Evolutionary conservation across 1,140 invertebrate genomes (phyloP), one percentile per base, ranked within the genome.

Genomic region (Lasaia peninsularis): DNA sequence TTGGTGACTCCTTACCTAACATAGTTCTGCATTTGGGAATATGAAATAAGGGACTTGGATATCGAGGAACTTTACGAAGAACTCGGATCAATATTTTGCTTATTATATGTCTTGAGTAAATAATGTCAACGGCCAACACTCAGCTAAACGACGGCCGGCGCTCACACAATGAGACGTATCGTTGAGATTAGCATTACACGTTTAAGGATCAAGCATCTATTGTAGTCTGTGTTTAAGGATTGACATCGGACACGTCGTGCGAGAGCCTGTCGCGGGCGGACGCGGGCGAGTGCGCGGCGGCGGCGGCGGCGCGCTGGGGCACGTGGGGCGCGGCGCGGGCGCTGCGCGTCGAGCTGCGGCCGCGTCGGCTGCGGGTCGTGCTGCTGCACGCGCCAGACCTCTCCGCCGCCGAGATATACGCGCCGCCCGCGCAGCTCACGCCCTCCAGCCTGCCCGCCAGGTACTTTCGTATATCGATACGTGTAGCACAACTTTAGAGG

Each of bases 261-360:
- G 89, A 80, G 20, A 80, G 71, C 34, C 60, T 85, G 2, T 71
- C 77, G 2, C 77, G 75, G 1, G 75, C 74, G 7, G 84, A 83
- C 16, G 88, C 90, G 33, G 50, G 70, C 37, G 90, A 91, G 28
- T 91, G 91, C 18, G 79, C 92, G 56, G 93, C 94, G 1, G 94
- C 92, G 56, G 92, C 91, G 24, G 93, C 93, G 0, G 93, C 92
- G 0, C 59, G 71, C 7, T 73, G 71, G 71, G 71, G 71, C 9
- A 71, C 95, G 1, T 93, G 94, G 75, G 94, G 94, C 48, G 94
- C 93, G 9, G 93, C 93, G 57, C 91, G 92, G 28, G 94, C 94
- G 21, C 83, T 96, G 57, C 89, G 93, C 21, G 89, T 91, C 33
- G 92, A 95, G 71, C 79, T 96, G 53, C 90, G 91, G 54, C 91